Evolutionary conservation across 2,797 vertebrate species (phyloP).

Genomic region (Siniperca undulata): DNA sequence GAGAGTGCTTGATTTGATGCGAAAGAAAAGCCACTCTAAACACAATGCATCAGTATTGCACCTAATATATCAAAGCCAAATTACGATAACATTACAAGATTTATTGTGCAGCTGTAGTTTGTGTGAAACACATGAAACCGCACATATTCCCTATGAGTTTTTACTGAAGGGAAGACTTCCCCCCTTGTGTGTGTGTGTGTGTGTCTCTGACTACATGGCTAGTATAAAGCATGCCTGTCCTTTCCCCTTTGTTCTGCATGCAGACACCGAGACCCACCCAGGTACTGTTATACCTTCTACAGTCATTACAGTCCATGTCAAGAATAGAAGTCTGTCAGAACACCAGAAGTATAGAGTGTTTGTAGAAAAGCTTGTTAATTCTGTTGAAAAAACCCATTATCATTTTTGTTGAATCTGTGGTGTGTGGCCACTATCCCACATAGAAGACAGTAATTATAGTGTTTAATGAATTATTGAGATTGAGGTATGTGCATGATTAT

Average conservation of each 20-base stretch:
- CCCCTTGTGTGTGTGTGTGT: neutral
- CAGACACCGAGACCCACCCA: constrained; percentile 79
- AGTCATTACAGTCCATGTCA: constrained; percentile 22
- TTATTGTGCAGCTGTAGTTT: neutral
- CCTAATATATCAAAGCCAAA: neutral
- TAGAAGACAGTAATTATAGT: neutral
- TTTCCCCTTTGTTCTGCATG: constrained; percentile 76
- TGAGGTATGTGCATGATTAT: constrained; percentile 1
- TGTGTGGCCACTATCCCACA: neutral
- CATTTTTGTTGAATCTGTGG: neutral
- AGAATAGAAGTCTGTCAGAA: constrained; percentile 7
- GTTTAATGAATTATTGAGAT: neutral
- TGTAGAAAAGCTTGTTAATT: constrained; percentile 13
- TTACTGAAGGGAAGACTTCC: neutral
- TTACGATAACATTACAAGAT: neutral
- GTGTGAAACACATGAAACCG: neutral
- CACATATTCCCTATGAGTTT: neutral
- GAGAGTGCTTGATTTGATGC: neutral
- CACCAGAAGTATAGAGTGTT: constrained; percentile 5
- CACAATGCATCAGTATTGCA: neutral
- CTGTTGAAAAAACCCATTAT: neutral
- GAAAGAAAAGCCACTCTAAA: neutral
- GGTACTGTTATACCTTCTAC: constrained; percentile 72
- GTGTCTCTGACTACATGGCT: constrained; percentile 13
- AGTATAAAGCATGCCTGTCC: constrained; percentile 74